Percentiles rank a stretch among this genome's conserved stretches.
phyloP scores from a whole-genome alignment of 2,113 vertebrate species.

The Mastomys natalensis region DNA sequence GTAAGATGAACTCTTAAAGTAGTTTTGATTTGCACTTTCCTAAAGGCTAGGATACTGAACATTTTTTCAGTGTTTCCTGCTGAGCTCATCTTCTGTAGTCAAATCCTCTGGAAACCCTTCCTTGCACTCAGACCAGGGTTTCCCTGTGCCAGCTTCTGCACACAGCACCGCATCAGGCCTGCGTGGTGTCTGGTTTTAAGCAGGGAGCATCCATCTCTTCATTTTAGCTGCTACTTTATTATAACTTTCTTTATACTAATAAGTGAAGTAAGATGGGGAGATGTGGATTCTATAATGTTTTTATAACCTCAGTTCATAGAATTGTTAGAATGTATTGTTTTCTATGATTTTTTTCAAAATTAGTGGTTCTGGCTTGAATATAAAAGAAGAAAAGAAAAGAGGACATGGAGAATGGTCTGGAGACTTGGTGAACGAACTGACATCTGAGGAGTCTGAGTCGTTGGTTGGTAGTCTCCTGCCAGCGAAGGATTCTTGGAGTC shows the following conservation, averaged over 20 bases:
- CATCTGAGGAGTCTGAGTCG: background rate
- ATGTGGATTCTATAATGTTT: too few species aligned
- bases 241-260: background rate
- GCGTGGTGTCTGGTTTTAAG: background rate
- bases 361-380: background rate
- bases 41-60: background rate
- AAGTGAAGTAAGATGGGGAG: background rate
- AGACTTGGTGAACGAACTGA: background rate
- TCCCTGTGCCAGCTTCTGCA: background rate
- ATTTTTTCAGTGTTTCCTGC: background rate
- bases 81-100: background rate
- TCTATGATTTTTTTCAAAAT: background rate
- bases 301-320: background rate
- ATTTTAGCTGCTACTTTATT: background rate
- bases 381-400: background rate
- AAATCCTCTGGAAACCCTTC: background rate
- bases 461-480: background rate
- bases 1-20: background rate
- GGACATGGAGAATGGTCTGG: background rate
- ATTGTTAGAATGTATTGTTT: background rate
- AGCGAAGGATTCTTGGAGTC: background rate
- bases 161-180: background rate
- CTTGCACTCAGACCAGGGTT: background rate
- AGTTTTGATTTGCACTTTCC: background rate
- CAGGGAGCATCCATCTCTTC: background rate